phyloP scores from a whole-genome alignment of 2,113 vertebrate species.

The Platycercus adscitus region DNA sequence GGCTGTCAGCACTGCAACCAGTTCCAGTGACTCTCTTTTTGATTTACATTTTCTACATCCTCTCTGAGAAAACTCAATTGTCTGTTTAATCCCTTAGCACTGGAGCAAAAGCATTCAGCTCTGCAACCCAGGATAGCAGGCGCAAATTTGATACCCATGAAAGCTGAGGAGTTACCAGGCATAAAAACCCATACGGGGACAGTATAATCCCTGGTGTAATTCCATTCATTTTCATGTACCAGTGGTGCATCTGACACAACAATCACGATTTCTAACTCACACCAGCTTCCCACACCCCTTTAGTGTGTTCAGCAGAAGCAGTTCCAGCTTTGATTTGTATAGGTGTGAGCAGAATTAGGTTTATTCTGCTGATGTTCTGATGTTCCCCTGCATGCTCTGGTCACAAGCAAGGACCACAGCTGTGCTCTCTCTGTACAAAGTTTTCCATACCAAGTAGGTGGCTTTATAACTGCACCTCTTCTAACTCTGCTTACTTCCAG shows the following conservation, averaged over 20 bases:
- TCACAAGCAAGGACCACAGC: background rate
- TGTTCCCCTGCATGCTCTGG: background rate
- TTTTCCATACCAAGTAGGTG: background rate
- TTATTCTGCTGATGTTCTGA: background rate
- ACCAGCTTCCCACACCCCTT: background rate
- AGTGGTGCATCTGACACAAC: slow-evolving; percentile 1
- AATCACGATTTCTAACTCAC: background rate
- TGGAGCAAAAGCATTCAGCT: slow-evolving; percentile 52
- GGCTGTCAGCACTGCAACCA: slow-evolving; percentile 49
- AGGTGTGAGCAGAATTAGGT: background rate
- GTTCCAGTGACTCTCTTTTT: slow-evolving; percentile 27
- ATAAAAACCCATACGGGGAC: slow-evolving; percentile 49
- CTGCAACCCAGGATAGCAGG: slow-evolving; percentile 29
- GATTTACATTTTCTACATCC: slow-evolving; percentile 57
- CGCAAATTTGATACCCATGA: slow-evolving; percentile 59
- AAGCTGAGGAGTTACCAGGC: slow-evolving; percentile 42
- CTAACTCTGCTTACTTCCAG: background rate
- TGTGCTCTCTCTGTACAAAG: background rate
- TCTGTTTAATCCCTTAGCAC: slow-evolving; percentile 51
- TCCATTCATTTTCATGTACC: slow-evolving; percentile 23
- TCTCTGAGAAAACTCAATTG: slow-evolving; percentile 65
- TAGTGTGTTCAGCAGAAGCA: background rate
- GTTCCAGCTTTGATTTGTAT: background rate
- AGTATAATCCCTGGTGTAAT: slow-evolving; percentile 49
- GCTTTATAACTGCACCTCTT: background rate